Conservation (phyloP, 2,888 invertebrate genomes). For the Epinotia ramella region DNA sequence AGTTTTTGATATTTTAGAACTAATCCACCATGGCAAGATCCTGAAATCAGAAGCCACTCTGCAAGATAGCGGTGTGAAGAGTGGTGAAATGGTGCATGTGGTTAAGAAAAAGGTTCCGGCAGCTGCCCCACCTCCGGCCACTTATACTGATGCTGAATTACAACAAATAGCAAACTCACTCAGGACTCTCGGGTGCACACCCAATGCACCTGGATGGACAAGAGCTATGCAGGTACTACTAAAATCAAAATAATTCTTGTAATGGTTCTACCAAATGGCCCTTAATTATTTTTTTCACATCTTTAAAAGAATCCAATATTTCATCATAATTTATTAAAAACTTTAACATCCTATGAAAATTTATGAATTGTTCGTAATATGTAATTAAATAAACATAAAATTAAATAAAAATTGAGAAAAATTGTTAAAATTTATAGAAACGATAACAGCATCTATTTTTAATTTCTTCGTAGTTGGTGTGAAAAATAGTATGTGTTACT, state of each 20-base stretch:
- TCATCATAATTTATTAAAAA: too few species aligned
- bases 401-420: too few species aligned
- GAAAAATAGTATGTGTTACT: too few species aligned
- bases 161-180: conserved; percentile 87
- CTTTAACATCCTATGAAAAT: too few species aligned
- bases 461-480: too few species aligned
- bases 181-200: conserved; percentile 85
- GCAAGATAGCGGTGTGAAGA: conserved; percentile 86
- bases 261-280: too few species aligned
- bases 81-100: conserved; percentile 85
- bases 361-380: too few species aligned
- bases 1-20: conserved; percentile 76
- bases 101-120: conserved; percentile 77
- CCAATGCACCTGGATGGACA: conserved; percentile 86
- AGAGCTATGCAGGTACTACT: conserved; percentile 87
- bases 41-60: conserved; percentile 86
- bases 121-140: conserved; percentile 68
- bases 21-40: conserved; percentile 89
- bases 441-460: too few species aligned
- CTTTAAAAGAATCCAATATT: too few species aligned
- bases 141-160: conserved; percentile 85
- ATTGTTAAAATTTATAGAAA: too few species aligned
- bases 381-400: too few species aligned
- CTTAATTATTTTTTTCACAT: too few species aligned
- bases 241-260: background rate